A percentile compares a stretch with the other conserved stretches of the same genome.
phyloP scores from a whole-genome alignment of 2,113 vertebrate species.

The Polypterus bichir region DNA sequence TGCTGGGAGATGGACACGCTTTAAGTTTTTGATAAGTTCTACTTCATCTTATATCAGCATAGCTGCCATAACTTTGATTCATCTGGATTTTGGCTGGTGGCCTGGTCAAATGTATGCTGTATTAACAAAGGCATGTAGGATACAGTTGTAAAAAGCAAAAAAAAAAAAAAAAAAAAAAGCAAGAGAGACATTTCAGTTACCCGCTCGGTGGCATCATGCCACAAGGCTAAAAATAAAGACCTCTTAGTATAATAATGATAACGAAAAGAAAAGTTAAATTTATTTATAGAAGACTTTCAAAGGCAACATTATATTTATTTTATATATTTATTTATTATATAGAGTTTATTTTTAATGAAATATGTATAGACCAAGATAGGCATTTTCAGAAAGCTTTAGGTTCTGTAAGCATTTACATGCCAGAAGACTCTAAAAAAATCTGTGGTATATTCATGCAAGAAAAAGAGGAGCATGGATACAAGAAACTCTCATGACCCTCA shows the following conservation, averaged over 20 bases:
- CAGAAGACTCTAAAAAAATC: constrained; percentile 54
- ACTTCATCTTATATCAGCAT: constrained; percentile 56
- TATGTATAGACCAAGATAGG: constrained; percentile 76
- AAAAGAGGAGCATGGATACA: constrained; percentile 49
- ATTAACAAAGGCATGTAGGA: constrained; percentile 58
- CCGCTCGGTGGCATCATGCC: constrained; percentile 44
- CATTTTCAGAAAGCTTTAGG: constrained; percentile 70
- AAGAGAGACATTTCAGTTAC: constrained; percentile 57
- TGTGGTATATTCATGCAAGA: constrained; percentile 67
- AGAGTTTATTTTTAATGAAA: constrained; percentile 85
- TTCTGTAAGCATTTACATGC: constrained; percentile 61
- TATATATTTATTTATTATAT: constrained; percentile 86
- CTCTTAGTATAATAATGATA: constrained; percentile 53
- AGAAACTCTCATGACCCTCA: constrained; percentile 45
- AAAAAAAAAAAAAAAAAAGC: constrained; percentile 27
- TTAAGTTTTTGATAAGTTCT: constrained; percentile 60
- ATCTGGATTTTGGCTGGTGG: constrained; percentile 54
- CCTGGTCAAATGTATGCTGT: constrained; percentile 54
- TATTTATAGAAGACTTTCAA: constrained; percentile 79
- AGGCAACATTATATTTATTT: constrained; percentile 83
- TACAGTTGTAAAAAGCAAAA: constrained; percentile 44
- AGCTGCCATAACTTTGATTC: constrained; percentile 52
- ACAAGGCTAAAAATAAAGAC: constrained; percentile 62
- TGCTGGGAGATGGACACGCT: constrained; percentile 64
- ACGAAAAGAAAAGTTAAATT: constrained; percentile 55